Evolutionary conservation across 2,113 vertebrate species (phyloP), one percentile per base, ranked within the genome.

Genomic region (Rissa tridactyla): DNA sequence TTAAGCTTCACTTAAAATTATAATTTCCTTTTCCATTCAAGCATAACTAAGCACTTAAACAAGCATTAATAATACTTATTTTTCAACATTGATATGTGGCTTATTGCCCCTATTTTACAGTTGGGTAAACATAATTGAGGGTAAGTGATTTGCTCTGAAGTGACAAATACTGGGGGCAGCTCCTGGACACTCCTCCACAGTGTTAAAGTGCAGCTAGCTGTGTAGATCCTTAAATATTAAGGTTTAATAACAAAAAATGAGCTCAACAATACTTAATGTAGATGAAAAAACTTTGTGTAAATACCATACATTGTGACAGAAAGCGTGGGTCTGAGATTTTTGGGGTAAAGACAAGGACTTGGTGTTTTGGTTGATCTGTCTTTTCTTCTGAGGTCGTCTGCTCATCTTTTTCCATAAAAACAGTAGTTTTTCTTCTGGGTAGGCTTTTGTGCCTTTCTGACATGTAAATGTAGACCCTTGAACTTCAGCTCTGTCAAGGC

Each of bases 21-120:
- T 51, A 78, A 96, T 96, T 92, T 92, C 83, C 83, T 88, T 92
- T 86, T 92, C 70, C 61, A 78, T 90, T 88, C 82, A 93, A 88
- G 90, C 92, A 40, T 88, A 92, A 86, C 92, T 94, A 92, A 95
- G 13, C 80, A 75, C 79, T 94, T 92, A 86, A 86, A 72, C 34
- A 77, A 90, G 76, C 90, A 86, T 93, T 96, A 93, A 90, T 96
- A 96, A 94, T 52, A 86, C 40, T 44, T 66, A 22, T 32, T 66
- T 64, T 66, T 92, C 47, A 88, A 34, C 61, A 70, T 77, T 27
- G 68, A 55, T 90, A 49, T 78, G 29, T 21, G 29, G 40, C 40
- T 44, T 93, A 88, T 64, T 94, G 40, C 44, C 57, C 16, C 29
- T 58, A 55, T 95, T 95, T 94, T 92, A 75, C 69, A 75, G 55